Base-by-base conservation (phyloP, 2,888 invertebrate genomes). In the Meiosimyza platycephala region DNA sequence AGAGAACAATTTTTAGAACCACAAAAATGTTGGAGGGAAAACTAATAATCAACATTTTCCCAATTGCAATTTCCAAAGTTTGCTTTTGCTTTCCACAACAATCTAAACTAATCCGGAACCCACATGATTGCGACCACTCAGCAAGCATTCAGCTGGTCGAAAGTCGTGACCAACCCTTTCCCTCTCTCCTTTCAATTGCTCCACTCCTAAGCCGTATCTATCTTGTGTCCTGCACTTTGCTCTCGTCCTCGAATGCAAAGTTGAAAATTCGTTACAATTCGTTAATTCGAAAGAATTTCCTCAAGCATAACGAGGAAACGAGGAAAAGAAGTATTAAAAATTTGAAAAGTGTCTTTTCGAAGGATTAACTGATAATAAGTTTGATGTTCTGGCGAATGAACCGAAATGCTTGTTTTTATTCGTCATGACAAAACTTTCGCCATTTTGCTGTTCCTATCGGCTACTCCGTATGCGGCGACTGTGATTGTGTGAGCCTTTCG, bases 11-110 rank as follows among this genome's bases (percentile, higher is more conserved):
- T 16, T 59, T 33, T 18, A 33, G 28, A 7, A 7, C 33, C 9
- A 63, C 40, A 55, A 40, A 28, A 62, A n/a, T 69, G 67, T n/a
- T 62, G 68, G n/a, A 59, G 64, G 70, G 74, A 72, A 74, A 74
- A 74, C 76, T 76, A 74, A 74, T 76, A 72, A 76, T 72, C 76
- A 76, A 74, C 76, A 74, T 76, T 76, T 64, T 74, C 64, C 72
- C 74, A 76, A 74, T 74, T 74, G 74, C 74, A 76, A 70, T 74
- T 75, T 74, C 18, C 68, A 76, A 74, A 75, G 71, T 71, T 74
- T 74, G 55, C 55, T 63, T 18, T 52, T 71, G 15, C 47, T 15
- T 55, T 57, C 59, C 33, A 40, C 59, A 33, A 55, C 48, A 51
- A 33, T 40, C 59, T 13, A 18, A 65, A 59, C 71, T 66, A 71